Evolutionary conservation across 1,140 invertebrate genomes (phyloP).

Genomic region (Calycopis cecrops): DNA sequence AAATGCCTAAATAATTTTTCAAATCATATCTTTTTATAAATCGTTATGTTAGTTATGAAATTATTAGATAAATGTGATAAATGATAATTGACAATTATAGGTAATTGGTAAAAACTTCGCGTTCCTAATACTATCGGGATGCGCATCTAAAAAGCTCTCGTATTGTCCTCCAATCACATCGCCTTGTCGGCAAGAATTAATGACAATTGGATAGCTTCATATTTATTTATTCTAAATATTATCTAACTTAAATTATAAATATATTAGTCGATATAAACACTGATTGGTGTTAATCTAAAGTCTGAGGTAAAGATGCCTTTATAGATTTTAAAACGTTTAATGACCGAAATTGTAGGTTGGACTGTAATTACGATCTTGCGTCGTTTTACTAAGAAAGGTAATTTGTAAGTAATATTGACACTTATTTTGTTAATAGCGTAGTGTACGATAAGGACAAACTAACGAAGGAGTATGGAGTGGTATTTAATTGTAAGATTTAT

Average conservation of each 20-base stretch:
- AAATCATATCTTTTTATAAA: conserved; percentile 52
- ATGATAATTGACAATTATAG: conserved; percentile 55
- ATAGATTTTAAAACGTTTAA: conserved; percentile 71
- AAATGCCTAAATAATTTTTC: conserved; percentile 71
- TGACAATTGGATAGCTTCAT: conserved; percentile 52
- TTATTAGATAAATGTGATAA: conserved; percentile 71
- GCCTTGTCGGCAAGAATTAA: conserved; percentile 13
- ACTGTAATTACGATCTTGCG: conserved; percentile 60
- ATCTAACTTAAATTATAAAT: conserved; percentile 63
- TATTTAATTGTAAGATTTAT: conserved; percentile 65
- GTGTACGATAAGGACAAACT: conserved; percentile 59
- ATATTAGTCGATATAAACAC: conserved; percentile 63
- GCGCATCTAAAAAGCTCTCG: conserved; percentile 10
- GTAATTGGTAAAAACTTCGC: conserved; percentile 37
- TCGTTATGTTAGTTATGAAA: conserved; percentile 58
- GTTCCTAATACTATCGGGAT: conserved; percentile 18
- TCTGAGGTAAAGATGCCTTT: conserved; percentile 75
- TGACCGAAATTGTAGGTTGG: conserved; percentile 59
- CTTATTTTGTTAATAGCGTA: conserved; percentile 71
- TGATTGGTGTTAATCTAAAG: conserved; percentile 71
- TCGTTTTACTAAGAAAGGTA: conserved; percentile 67
- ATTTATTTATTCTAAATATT: conserved; percentile 60
- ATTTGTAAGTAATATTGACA: conserved; percentile 70
- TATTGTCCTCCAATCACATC: conserved; percentile 9
- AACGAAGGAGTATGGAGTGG: conserved; percentile 63